A percentile compares a stretch with the other conserved stretches of the same genome.
These are phyloP conservation scores for Uropetala carovei DNA, from an alignment of 2,888 invertebrate species.

Conservation along the genomic window DNA sequence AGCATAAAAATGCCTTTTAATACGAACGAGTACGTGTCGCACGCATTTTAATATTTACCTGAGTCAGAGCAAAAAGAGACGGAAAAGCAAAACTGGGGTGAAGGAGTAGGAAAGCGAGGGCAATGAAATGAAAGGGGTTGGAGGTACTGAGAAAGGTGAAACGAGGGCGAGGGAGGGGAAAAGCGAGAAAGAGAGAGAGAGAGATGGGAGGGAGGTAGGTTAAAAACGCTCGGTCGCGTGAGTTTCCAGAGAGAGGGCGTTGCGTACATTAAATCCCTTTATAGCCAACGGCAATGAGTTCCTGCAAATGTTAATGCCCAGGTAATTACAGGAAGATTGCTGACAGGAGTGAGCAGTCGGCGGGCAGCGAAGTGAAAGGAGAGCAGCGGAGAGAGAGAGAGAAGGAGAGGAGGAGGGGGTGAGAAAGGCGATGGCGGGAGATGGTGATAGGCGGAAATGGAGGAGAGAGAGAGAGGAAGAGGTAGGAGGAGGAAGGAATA, in stretches of 20 bases:
- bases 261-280: constrained; percentile 34
- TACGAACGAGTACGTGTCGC: neutral
- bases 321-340: constrained; percentile 35
- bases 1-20: neutral
- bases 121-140: neutral
- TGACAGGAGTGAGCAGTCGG: constrained; percentile 23
- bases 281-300: constrained; percentile 27
- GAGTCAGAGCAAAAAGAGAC: neutral
- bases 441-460: neutral
- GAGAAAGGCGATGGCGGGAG: neutral
- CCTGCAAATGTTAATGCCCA: constrained; percentile 35
- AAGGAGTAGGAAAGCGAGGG: neutral
- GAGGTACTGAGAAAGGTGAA: neutral
- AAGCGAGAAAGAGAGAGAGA: neutral
- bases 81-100: neutral
- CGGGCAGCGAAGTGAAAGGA: neutral
- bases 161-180: neutral
- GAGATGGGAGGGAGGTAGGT: neutral
- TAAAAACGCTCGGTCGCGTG: neutral
- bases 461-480: neutral
- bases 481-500: neutral
- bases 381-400: neutral
- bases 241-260: constrained; percentile 22
- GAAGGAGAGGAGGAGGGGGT: neutral
- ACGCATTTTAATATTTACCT: neutral